A percentile compares a stretch with the other conserved stretches of the same genome.
Evolutionary conservation across 2,888 invertebrate species (phyloP).

Genomic region (Nomada fucata): DNA sequence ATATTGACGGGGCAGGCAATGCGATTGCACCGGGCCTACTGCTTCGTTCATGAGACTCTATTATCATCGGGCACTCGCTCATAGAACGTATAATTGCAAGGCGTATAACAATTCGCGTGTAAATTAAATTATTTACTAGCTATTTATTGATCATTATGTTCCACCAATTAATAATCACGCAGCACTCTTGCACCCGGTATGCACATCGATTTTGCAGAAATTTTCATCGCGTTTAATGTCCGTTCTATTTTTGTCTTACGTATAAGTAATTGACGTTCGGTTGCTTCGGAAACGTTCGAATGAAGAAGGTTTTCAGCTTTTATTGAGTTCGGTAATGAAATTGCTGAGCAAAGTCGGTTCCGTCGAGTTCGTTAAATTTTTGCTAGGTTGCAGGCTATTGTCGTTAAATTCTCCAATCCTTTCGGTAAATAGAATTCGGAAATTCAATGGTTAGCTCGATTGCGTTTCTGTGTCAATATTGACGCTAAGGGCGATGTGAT

Average conservation of each 20-base stretch:
- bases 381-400: neutral
- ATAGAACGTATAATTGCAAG: neutral
- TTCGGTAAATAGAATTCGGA: slow-evolving; percentile 46
- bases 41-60: slow-evolving; percentile 28
- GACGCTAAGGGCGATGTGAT: slow-evolving; percentile 61
- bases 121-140: neutral
- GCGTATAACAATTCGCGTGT: slow-evolving; percentile 21
- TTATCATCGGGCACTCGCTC: slow-evolving; percentile 25
- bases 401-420: slow-evolving; percentile 14
- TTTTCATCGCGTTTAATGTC: neutral
- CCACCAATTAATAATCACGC: neutral
- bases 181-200: neutral
- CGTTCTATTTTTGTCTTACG: neutral
- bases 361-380: neutral
- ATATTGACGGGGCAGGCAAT: slow-evolving; percentile 68
- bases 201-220: neutral
- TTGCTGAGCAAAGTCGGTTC: neutral
- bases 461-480: slow-evolving; percentile 70
- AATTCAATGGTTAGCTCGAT: slow-evolving; percentile 45
- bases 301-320: neutral
- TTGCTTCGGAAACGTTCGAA: neutral
- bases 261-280: neutral
- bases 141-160: neutral
- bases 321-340: neutral
- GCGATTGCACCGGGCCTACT: slow-evolving; percentile 62